A percentile compares a stretch with the other conserved stretches of the same genome.
Conservation (phyloP, 2,888 invertebrate genomes). For the Epirrita christyi region DNA sequence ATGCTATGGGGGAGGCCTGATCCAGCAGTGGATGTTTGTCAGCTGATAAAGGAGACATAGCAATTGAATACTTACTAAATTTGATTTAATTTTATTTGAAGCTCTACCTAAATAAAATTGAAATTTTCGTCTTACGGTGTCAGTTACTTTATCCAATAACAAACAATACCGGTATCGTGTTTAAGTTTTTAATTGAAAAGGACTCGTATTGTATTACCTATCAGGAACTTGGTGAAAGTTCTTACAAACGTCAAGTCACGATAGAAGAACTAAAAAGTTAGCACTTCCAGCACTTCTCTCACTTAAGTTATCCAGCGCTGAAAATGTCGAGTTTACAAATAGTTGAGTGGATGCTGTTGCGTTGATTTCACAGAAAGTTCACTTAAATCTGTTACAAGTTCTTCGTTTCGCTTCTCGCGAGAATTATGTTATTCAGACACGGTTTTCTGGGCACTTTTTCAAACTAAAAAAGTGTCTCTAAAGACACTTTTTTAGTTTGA, state of each 20-base stretch:
- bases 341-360: conserved; percentile 21
- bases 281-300: conserved; percentile 18
- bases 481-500: not conserved
- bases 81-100: too few species aligned
- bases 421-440: conserved; percentile 9
- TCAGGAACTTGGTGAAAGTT: conserved; percentile 5
- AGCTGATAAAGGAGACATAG: too few species aligned
- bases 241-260: conserved; percentile 11
- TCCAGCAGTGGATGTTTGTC: too few species aligned
- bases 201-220: not conserved
- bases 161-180: not conserved
- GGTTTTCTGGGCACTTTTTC: not conserved
- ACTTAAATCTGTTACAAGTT: conserved; percentile 14
- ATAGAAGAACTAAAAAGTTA: conserved; percentile 20
- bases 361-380: conserved; percentile 23
- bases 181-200: conserved; percentile 5
- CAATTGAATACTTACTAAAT: too few species aligned
- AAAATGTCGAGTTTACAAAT: conserved; percentile 24
- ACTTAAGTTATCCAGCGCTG: conserved; percentile 19
- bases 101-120: too few species aligned
- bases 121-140: too few species aligned
- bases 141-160: too few species aligned
- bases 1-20: too few species aligned
- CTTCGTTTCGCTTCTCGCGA: not conserved
- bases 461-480: too few species aligned